Conservation (phyloP, 2,797 vertebrate species). For the Sebastes diploproa region DNA sequence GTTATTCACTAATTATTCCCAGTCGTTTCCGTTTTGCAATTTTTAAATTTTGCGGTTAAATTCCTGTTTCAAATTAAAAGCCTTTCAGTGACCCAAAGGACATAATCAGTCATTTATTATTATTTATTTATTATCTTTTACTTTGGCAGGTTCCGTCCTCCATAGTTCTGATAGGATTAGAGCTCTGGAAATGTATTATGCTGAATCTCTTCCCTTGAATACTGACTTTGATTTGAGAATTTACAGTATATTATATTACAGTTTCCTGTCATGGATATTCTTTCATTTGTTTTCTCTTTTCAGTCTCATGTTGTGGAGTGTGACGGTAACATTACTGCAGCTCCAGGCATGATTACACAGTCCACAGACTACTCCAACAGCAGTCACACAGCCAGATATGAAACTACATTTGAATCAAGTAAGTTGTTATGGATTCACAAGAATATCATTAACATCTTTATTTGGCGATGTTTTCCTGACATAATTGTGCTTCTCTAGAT, state of each 20-base stretch:
- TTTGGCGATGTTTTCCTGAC: background rate
- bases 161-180: background rate
- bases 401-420: slow-evolving; percentile 86
- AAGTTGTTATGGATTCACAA: slow-evolving; percentile 32
- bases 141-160: too few relatives aligned
- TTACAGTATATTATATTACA: background rate
- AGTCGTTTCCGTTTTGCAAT: background rate
- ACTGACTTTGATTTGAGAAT: background rate
- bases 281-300: background rate
- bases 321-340: slow-evolving; percentile 53
- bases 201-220: background rate
- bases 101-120: background rate
- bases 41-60: background rate
- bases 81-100: background rate
- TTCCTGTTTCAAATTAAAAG: background rate
- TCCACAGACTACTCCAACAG: slow-evolving; percentile 78
- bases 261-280: background rate
- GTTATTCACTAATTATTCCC: background rate
- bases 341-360: slow-evolving; percentile 59
- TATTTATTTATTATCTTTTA: too few relatives aligned
- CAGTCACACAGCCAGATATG: slow-evolving; percentile 81
- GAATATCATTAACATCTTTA: background rate
- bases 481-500: background rate
- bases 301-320: slow-evolving; percentile 39
- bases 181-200: background rate